Base-by-base conservation (phyloP, 2,888 invertebrate species). In the Maniola hyperantus region DNA sequence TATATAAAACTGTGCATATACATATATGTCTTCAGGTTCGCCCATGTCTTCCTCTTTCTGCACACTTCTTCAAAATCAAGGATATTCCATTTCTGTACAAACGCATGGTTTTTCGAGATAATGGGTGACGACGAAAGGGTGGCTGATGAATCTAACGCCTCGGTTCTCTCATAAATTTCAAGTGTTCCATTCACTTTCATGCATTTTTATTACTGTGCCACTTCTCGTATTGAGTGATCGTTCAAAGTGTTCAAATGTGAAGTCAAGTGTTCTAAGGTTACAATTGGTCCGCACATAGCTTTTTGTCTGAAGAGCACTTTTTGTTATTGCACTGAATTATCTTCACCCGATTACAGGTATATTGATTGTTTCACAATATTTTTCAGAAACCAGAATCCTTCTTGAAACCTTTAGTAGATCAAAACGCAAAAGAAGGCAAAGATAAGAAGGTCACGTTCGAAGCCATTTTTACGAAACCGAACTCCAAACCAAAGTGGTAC, bases 391-490 rank as follows among this genome's bases (percentile, higher is more conserved):
- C 95, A 93, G 98, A 98, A 80, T 94, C 96, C 71, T 99, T 98
- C 95, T 94, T 98, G 87, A 97, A 97, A 88, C 98, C 98, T 71
- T 93, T 99, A 81, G 96, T 98, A 80, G 99, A 99, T 93, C 96
- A 97, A 91, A 96, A 96, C 84, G 97, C 97, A 75, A 97, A 98
- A 88, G 97, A 99, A 94, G 97, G 99, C 78, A 98, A 98, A 89
- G 99, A 99, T 89, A 98, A 98, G 88, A 97, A 97, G 89, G 97
- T 98, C 74, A 94, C 95, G 50, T 98, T 99, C 83, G 97, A 98
- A 87, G 97, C 97, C 71, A 96, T 97, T 83, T 99, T 99, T 93
- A 97, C 98, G 72, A 99, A 99, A 91, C 96, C 98, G n/a, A 98
- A 99, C 86, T 94, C 96, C 81, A 98, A 98, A 84, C 97, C 97